Percentiles rank a stretch among this genome's conserved stretches.
Evolutionary conservation across 2,888 invertebrate genomes (phyloP).

Genomic region (Pachycephus smyrnensis): DNA sequence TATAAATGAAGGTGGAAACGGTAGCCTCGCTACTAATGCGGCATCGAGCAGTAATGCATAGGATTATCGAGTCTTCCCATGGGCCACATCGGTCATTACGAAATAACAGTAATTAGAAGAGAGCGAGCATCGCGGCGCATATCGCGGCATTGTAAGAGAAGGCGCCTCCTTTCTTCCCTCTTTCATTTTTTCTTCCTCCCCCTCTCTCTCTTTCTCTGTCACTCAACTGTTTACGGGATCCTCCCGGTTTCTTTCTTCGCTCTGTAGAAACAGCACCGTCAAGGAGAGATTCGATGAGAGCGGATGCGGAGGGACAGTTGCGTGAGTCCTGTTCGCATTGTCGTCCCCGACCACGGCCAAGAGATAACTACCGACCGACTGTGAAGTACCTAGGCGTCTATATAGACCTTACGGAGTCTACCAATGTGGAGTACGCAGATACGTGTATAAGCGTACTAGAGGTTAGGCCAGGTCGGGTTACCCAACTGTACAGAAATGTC

Average conservation of each 20-base stretch:
- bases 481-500: conserved; percentile 60
- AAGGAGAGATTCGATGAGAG: conserved; percentile 63
- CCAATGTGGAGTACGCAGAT: conserved; percentile 25
- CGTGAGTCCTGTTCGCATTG: conserved; percentile 54
- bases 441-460: conserved; percentile 41
- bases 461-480: conserved; percentile 66
- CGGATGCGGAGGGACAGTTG: conserved; percentile 66
- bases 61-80: conserved; percentile 67
- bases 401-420: neutral
- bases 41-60: conserved; percentile 62
- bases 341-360: conserved; percentile 44
- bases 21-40: conserved; percentile 51
- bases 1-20: conserved; percentile 48
- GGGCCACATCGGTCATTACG: conserved; percentile 64
- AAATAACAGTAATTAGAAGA: conserved; percentile 67
- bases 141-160: conserved; percentile 47
- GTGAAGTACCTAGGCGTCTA: neutral
- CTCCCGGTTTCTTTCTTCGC: conserved; percentile 6
- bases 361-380: conserved; percentile 51
- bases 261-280: conserved; percentile 17
- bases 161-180: conserved; percentile 28
- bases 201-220: conserved; percentile 7
- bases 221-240: conserved; percentile 2
- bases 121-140: conserved; percentile 50
- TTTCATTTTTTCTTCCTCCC: conserved; percentile 3